Evolutionary conservation across 2,797 vertebrate genomes (phyloP).

Genomic region (Sorex maritimensis): DNA sequence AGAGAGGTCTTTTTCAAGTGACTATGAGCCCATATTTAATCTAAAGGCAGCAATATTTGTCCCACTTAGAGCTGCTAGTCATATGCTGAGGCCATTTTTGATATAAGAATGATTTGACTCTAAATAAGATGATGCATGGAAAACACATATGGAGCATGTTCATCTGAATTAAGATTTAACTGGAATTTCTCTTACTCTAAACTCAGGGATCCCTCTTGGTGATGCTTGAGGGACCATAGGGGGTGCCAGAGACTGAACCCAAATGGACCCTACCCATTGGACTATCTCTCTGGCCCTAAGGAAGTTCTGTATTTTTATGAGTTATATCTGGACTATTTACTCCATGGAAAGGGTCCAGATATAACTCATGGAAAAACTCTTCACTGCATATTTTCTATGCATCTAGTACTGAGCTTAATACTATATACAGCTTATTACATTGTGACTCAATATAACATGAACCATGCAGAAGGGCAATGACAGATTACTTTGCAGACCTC

Average conservation of each 20-base stretch:
- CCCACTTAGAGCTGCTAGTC: not conserved
- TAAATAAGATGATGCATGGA: too few species aligned
- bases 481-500: not conserved
- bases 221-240: too few species aligned
- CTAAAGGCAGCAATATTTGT: not conserved
- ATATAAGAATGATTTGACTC: too few species aligned
- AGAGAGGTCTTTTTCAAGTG: not conserved
- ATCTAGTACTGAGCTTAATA: not conserved
- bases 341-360: not conserved
- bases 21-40: not conserved
- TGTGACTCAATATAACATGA: not conserved
- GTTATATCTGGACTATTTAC: not conserved
- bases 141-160: not conserved
- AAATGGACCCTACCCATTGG: too few species aligned
- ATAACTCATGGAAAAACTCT: too few species aligned
- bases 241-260: too few species aligned
- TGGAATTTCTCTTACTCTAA: too few species aligned
- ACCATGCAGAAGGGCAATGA: not conserved
- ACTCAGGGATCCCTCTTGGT: too few species aligned
- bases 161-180: slow-evolving; percentile 23
- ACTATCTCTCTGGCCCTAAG: too few species aligned
- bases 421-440: not conserved
- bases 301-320: not conserved
- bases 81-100: not conserved
- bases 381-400: not conserved